Evolutionary conservation across 2,113 vertebrate species (phyloP).

Genomic region (Sapajus apella): DNA sequence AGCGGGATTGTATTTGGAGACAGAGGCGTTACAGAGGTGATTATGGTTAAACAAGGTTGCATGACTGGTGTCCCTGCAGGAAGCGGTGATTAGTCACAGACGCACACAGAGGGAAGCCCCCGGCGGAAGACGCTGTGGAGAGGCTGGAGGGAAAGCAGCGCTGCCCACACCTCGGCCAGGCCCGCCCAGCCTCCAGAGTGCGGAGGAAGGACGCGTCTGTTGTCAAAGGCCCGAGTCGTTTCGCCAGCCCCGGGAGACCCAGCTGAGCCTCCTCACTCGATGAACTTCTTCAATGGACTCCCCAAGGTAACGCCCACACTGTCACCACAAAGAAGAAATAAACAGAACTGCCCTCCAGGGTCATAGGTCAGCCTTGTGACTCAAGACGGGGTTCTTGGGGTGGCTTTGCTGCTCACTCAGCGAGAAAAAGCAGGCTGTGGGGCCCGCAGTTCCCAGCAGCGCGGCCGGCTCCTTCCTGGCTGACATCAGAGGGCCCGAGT

Average conservation of each 20-base stretch:
- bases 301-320: background rate
- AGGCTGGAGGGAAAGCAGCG: background rate
- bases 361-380: background rate
- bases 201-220: background rate
- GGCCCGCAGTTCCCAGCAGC: slow-evolving; percentile 22
- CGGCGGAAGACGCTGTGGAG: background rate
- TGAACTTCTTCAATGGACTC: background rate
- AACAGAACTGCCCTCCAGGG: background rate
- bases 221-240: background rate
- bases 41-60: background rate
- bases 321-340: background rate
- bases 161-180: background rate
- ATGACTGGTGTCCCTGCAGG: background rate
- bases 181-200: background rate
- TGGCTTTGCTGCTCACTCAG: background rate
- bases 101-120: background rate
- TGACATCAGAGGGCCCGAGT: background rate
- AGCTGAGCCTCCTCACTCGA: background rate
- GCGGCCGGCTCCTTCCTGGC: background rate
- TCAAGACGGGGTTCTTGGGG: background rate
- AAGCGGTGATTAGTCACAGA: background rate
- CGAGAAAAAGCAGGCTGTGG: background rate
- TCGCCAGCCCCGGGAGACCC: fast-evolving
- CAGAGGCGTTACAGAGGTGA: background rate
- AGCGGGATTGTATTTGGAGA: background rate